Evolutionary conservation across 1,140 invertebrate species (phyloP).

Genomic region (Saxidomus purpurata): DNA sequence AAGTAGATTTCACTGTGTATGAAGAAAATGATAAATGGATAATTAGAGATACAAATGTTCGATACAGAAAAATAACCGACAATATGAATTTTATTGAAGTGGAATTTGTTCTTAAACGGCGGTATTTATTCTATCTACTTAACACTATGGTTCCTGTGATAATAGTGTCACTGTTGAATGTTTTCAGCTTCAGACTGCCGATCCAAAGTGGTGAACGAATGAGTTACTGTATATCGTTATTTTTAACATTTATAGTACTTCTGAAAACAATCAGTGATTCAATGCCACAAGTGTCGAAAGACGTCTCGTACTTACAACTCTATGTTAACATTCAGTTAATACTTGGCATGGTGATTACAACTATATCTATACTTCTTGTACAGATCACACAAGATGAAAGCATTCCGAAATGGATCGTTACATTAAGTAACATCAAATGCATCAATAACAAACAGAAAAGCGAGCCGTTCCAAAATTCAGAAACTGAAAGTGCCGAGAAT

Average conservation of each 20-base stretch:
- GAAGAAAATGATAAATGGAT: constrained; percentile 28
- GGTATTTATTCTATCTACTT: constrained; percentile 15
- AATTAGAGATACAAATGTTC: neutral
- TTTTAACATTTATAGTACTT: constrained; percentile 35
- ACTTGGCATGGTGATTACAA: neutral
- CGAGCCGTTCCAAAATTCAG: neutral
- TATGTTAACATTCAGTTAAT: constrained; percentile 35
- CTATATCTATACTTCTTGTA: constrained; percentile 16
- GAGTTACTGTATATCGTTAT: constrained; percentile 26
- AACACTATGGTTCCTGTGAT: neutral
- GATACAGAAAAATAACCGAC: neutral
- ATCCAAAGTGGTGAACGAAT: constrained; percentile 16
- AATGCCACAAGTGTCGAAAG: constrained; percentile 31
- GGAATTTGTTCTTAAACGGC: neutral
- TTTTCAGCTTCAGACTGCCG: constrained; percentile 40
- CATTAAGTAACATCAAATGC: neutral
- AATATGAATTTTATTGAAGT: neutral
- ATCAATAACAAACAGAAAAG: neutral
- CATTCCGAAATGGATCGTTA: neutral
- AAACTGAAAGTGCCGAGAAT: neutral
- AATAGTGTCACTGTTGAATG: constrained; percentile 38
- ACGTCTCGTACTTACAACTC: constrained; percentile 16
- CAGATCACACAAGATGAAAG: neutral
- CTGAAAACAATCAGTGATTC: neutral
- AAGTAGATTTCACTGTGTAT: neutral